Conservation (phyloP, 2,797 vertebrate species). For the Pseudotriccus pelzelni region DNA sequence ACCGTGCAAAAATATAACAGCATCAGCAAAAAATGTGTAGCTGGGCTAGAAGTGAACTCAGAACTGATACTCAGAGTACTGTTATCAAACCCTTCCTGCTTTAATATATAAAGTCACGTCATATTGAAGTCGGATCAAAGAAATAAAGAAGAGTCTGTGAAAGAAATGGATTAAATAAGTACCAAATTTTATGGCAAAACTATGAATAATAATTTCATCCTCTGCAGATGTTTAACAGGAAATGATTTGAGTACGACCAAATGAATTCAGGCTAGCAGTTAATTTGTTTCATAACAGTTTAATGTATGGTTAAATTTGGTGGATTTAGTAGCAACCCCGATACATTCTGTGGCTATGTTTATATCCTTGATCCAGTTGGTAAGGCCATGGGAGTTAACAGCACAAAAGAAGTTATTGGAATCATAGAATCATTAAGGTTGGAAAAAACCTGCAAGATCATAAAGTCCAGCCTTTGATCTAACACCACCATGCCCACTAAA, state of each 20-base stretch:
- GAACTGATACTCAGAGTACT: not conserved
- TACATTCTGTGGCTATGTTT: not conserved
- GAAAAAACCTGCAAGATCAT: not conserved
- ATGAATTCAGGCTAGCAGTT: slow-evolving; percentile 4
- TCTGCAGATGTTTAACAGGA: slow-evolving; percentile 43
- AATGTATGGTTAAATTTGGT: not conserved
- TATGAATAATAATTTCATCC: not conserved
- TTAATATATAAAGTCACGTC: not conserved
- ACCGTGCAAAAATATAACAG: not conserved
- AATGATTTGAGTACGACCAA: not conserved
- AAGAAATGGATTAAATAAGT: not conserved
- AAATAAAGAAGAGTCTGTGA: not conserved
- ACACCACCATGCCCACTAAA: not conserved
- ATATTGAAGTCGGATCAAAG: not conserved
- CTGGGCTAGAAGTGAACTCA: not conserved
- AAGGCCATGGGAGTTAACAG: not conserved
- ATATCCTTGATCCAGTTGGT: not conserved
- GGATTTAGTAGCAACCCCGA: not conserved
- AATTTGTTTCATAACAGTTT: slow-evolving; percentile 10
- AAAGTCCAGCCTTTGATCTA: not conserved
- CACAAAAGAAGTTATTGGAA: not conserved
- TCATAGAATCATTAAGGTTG: not conserved
- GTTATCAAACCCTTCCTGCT: not conserved
- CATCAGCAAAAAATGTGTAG: slow-evolving; percentile 18
- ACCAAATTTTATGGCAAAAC: not conserved